phyloP scores from a whole-genome alignment of 2,113 vertebrate genomes.

The Paramisgurnus dabryanus region DNA sequence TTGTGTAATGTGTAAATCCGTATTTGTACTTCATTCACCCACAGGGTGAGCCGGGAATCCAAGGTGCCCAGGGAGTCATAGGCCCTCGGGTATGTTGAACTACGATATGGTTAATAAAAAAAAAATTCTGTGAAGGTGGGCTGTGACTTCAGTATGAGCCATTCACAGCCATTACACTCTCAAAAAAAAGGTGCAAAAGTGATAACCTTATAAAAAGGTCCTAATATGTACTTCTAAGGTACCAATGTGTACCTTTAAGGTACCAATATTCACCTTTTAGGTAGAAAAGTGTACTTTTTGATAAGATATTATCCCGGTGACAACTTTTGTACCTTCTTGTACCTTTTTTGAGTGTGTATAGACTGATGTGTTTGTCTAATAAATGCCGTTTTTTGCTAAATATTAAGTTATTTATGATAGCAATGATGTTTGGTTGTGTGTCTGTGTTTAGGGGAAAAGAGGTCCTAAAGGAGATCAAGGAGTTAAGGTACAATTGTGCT shows the following conservation, averaged over 20 bases:
- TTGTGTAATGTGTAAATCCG: not conserved
- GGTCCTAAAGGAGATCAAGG: slow-evolving; percentile 80
- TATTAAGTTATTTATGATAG: not conserved
- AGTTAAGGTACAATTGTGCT: slow-evolving; percentile 74
- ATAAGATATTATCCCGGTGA: too few relatives aligned
- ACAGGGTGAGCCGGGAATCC: slow-evolving; percentile 74
- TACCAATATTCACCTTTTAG: too few relatives aligned
- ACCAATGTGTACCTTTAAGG: too few relatives aligned
- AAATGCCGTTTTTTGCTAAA: not conserved
- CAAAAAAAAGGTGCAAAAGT: too few relatives aligned
- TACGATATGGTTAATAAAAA: not conserved
- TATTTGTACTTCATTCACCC: slow-evolving; percentile 6
- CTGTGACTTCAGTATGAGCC: too few relatives aligned
- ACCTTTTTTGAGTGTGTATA: not conserved
- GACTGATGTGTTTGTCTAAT: not conserved
- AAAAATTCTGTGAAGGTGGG: too few relatives aligned
- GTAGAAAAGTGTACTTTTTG: too few relatives aligned
- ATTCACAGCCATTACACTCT: too few relatives aligned
- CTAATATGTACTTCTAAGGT: too few relatives aligned
- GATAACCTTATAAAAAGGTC: too few relatives aligned
- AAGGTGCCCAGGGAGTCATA: slow-evolving; percentile 69
- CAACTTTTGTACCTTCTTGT: too few relatives aligned
- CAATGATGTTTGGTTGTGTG: slow-evolving; percentile 21
- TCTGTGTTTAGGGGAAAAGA: slow-evolving; percentile 78
- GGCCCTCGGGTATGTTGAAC: slow-evolving; percentile 70